Evolutionary conservation across 1,140 invertebrate genomes (phyloP).

Genomic region (Drosophila grimshawi): DNA sequence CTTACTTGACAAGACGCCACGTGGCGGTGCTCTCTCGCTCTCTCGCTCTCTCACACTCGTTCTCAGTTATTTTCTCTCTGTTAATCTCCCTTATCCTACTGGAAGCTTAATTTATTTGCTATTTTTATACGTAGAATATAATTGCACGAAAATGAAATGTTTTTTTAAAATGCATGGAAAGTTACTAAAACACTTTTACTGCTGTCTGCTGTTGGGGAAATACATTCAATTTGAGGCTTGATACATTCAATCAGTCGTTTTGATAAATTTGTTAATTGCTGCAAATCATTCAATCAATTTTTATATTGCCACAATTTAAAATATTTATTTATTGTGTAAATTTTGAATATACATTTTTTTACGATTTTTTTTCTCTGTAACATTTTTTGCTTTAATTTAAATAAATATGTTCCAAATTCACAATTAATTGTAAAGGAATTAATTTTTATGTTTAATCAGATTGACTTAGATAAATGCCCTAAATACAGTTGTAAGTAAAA

Average conservation of each 20-base stretch:
- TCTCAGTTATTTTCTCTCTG: background rate
- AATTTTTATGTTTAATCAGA: no score
- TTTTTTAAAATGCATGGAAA: slow-evolving; percentile 22
- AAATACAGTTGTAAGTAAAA: no score
- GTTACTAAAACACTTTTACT: slow-evolving; percentile 5
- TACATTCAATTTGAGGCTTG: background rate
- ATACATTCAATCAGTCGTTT: slow-evolving; percentile 19
- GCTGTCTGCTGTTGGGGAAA: background rate
- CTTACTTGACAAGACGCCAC: slow-evolving; percentile 48
- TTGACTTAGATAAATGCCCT: background rate
- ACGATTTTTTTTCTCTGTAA: no score
- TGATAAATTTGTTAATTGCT: slow-evolving; percentile 16
- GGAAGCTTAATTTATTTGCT: no score
- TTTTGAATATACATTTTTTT: background rate
- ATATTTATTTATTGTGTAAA: background rate
- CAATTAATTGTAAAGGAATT: no score
- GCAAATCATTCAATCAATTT: slow-evolving; percentile 18
- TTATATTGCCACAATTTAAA: background rate
- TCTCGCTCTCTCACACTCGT: background rate
- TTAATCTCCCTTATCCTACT: no score
- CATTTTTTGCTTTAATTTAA: no score
- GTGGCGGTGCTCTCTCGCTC: slow-evolving; percentile 36
- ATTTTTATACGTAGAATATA: no score
- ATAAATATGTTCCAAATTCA: no score
- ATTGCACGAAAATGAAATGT: slow-evolving; percentile 7